Base-by-base conservation (phyloP, 2,888 invertebrate genomes). In the Heliconius aoede region DNA sequence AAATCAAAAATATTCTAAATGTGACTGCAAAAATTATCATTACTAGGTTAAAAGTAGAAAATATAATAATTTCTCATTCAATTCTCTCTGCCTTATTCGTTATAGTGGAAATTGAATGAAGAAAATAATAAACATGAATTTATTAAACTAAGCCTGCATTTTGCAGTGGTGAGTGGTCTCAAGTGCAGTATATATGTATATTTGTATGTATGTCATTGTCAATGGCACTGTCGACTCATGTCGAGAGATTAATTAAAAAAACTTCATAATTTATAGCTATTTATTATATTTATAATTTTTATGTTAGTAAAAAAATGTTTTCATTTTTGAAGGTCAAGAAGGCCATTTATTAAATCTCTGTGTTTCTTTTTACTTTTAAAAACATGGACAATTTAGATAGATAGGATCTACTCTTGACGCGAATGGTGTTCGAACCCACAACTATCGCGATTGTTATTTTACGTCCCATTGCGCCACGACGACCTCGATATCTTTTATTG, bases 131-230 rank as follows among this genome's bases (percentile, higher is more conserved):
- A 55, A n/a, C 4, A n/a, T 55, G 3, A n/a, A n/a, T 24, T 65
- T 24, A 65, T 65, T 36, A 36, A 65, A 24, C 65, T 65, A 40
- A 65, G 40, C 24, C 65, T 15, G 36, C n/a, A 36, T 24, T n/a
- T 24, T 65, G 3, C 40, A 65, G 24, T 40, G 21, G 9, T 64
- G 32, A 64, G 64, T 32, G 36, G 65, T 65, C 7, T 65, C 65
- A 65, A 65, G n/a, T 65, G 65, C 40, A 40, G 24, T 65, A 65
- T 36, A 18, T 60, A 18, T 36, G n/a, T n/a, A n/a, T 28, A 28
- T 61, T n/a, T 36, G 24, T 65, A 40, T 65, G 36, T 65, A 36
- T 65, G 65, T 65, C 65, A 65, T 65, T 65, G 65, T 36, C 65
- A 65, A 65, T 65, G 64, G n/a, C 64, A 36, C 36, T 36, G 36